These are phyloP conservation scores for Clitarchus hookeri DNA, from an alignment of 2,888 invertebrate genomes.

Conservation along the genomic window DNA sequence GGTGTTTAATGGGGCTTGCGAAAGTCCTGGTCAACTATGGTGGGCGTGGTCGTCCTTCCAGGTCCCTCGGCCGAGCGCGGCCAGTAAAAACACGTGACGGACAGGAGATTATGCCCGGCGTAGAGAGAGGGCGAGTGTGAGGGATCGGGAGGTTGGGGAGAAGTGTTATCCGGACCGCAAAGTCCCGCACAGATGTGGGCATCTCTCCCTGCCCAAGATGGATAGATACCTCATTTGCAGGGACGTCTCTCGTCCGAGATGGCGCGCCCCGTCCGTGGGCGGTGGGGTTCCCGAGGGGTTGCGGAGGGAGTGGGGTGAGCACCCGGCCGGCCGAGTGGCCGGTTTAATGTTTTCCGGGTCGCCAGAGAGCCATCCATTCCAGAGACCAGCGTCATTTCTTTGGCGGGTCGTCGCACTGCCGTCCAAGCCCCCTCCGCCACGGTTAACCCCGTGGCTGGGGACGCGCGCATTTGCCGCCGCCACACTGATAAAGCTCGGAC, in stretches of 20 bases:
- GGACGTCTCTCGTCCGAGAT: conserved; percentile 6
- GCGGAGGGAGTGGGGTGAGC: no score
- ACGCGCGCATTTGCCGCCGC: no score
- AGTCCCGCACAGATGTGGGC: background rate
- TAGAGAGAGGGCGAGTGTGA: background rate
- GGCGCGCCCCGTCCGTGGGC: background rate
- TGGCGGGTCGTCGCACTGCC: conserved; percentile 6
- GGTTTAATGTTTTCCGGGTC: conserved; percentile 22
- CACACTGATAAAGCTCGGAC: no score
- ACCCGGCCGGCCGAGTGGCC: background rate
- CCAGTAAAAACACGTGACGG: conserved; percentile 9
- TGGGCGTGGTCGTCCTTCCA: conserved; percentile 4
- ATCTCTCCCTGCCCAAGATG: background rate
- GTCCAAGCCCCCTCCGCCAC: background rate
- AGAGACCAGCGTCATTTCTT: conserved; percentile 20
- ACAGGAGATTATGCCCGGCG: conserved; percentile 14
- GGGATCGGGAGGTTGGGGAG: background rate
- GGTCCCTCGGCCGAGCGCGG: background rate
- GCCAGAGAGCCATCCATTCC: conserved; percentile 23
- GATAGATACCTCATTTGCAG: conserved; percentile 14
- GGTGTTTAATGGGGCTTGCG: background rate
- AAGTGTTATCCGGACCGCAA: background rate
- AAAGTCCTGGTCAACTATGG: background rate
- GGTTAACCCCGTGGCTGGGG: background rate
- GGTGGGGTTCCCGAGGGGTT: no score